Base-by-base conservation (phyloP, 2,888 invertebrate genomes). In the Galerucella nymphaeae region DNA sequence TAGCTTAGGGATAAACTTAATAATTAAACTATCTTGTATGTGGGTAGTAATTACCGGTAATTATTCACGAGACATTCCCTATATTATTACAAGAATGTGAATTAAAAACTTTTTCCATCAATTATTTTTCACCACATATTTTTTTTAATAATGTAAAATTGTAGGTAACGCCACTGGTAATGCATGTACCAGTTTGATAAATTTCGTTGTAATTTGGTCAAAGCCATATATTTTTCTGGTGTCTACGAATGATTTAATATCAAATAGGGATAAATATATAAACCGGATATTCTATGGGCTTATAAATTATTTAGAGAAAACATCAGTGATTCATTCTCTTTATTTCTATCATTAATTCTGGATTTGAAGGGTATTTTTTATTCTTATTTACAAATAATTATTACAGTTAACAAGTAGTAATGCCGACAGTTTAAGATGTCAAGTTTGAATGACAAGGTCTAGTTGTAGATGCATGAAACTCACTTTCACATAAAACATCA, bases 171-270 rank as follows among this genome's bases (percentile, higher is more conserved):
- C 58, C 73, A 50, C 72, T 69, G 74, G 67, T 55, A 42, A 57
- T 45, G 66, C 42, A 66, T 50, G 70, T 70, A 70, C 50, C 65
- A 63, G 48, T 71, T 70, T 75, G 71, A 73, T 74, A 62, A 70
- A 70, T 75, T 71, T 72, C 74, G 65, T 70, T 73, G 73, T 75
- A 73, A 75, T 71, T 76, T 72, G 53, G 70, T 59, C 18, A 61
- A 63, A 69, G 69, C 48, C 50, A 59, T 66, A 55, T 69, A 72
- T 74, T 74, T 71, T 71, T 73, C 63, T 57, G 53, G 55, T 69
- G 71, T 76, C 65, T 74, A 67, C 72, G 67, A 70, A 64, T 70
- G 70, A 70, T 70, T 70, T 70, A 70, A 66, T 67, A 70, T 42
- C 57, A 70, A 63, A 70, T 70, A 64, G 63, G 63, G 10, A 70